These are phyloP conservation scores for Aphelenchoides fujianensis DNA, from an alignment of 1,140 invertebrate species.

Conservation along the genomic window DNA sequence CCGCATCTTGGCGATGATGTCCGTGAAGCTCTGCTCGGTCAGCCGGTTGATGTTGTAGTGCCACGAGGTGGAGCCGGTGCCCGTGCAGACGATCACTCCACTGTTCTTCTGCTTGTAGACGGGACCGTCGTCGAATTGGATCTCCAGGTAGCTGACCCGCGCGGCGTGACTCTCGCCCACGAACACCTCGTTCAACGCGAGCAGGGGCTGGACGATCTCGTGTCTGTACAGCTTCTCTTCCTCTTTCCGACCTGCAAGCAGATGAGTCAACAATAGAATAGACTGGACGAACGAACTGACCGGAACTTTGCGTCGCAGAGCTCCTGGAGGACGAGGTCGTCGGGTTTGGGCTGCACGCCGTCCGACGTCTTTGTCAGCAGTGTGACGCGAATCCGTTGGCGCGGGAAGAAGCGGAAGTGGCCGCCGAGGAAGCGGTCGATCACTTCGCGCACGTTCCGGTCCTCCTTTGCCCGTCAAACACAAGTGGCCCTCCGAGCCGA, in stretches of 20 bases:
- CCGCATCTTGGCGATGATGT: constrained; percentile 70
- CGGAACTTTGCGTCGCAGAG: neutral
- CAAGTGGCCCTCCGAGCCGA: constrained; percentile 82
- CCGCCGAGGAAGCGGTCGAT: constrained; percentile 71
- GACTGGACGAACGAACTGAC: too few species aligned
- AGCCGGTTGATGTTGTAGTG: constrained; percentile 86
- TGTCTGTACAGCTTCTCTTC: constrained; percentile 15
- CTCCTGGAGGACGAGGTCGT: neutral
- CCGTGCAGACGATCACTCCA: constrained; percentile 88
- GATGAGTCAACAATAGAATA: neutral
- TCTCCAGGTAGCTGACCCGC: constrained; percentile 83
- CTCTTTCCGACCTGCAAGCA: constrained; percentile 43
- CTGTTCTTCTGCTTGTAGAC: constrained; percentile 87
- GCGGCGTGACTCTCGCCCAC: constrained; percentile 91
- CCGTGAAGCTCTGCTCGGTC: constrained; percentile 73
- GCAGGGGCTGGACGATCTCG: constrained; percentile 54
- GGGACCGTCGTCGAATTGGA: constrained; percentile 71
- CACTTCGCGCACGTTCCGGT: constrained; percentile 70
- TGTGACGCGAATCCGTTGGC: constrained; percentile 81
- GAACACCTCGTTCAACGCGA: constrained; percentile 86
- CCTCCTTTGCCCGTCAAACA: constrained; percentile 79
- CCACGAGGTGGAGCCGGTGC: constrained; percentile 95
- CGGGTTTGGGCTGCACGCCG: neutral
- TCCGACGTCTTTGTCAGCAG: constrained; percentile 64
- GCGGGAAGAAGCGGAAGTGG: constrained; percentile 74